Evolutionary conservation across 2,888 invertebrate species (phyloP).

Genomic region (Oscheius sp.): DNA sequence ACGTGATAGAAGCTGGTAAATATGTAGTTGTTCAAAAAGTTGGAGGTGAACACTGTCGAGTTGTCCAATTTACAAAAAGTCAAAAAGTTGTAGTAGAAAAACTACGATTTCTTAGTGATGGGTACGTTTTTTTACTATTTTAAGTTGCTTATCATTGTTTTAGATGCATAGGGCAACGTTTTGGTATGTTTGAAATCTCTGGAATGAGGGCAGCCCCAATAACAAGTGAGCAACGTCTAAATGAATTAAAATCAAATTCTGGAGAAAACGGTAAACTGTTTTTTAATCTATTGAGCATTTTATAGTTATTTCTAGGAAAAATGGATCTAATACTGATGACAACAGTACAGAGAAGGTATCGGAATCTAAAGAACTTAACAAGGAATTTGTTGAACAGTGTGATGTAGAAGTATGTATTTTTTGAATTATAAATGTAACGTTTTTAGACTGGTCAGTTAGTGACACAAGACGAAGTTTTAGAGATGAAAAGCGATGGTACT

Average conservation of each 20-base stretch:
- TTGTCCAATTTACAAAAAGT: slow-evolving; percentile 50
- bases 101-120: slow-evolving; percentile 54
- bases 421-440: not conserved
- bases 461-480: slow-evolving; percentile 52
- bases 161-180: slow-evolving; percentile 59
- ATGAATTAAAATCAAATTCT: not conserved
- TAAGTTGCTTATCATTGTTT: slow-evolving; percentile 22
- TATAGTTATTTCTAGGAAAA: slow-evolving; percentile 2
- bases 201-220: slow-evolving; percentile 25
- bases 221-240: not conserved
- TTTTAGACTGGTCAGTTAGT: slow-evolving; percentile 45
- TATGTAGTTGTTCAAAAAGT: slow-evolving; percentile 35
- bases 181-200: slow-evolving; percentile 63
- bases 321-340: not conserved
- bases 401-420: not conserved
- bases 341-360: not conserved
- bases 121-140: slow-evolving; percentile 28
- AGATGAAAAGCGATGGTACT: slow-evolving; percentile 55
- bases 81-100: slow-evolving; percentile 60
- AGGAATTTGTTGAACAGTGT: not conserved
- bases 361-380: not conserved
- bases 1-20: not conserved
- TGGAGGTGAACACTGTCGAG: slow-evolving; percentile 60
- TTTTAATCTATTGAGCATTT: not conserved
- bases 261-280: not conserved